Percentiles rank a stretch among this genome's conserved stretches.
phyloP scores from a whole-genome alignment of 2,888 invertebrate species.

The Patella pellucida region DNA sequence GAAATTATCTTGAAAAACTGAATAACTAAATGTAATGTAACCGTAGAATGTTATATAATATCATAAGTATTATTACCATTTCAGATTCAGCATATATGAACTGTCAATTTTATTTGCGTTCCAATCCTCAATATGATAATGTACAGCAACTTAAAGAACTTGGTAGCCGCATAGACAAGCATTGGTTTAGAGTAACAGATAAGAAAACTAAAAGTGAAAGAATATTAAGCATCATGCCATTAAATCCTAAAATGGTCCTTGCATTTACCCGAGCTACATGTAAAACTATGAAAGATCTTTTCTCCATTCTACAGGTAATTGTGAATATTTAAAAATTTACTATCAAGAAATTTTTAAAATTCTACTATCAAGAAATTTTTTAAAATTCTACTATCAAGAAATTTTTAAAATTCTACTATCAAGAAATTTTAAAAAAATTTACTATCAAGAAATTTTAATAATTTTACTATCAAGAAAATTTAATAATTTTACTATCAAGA shows the following conservation, averaged over 20 bases:
- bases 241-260: constrained; percentile 75
- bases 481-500: no score
- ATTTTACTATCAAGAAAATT: no score
- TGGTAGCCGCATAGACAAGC: constrained; percentile 86
- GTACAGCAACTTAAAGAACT: constrained; percentile 85
- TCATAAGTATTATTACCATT: constrained; percentile 24
- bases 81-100: constrained; percentile 78
- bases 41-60: not conserved
- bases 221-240: constrained; percentile 79
- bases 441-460: no score
- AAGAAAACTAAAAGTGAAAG: constrained; percentile 84
- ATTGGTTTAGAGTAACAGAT: constrained; percentile 92
- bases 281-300: constrained; percentile 82
- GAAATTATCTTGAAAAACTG: no score
- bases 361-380: no score
- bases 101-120: constrained; percentile 78
- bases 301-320: constrained; percentile 74
- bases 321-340: not conserved
- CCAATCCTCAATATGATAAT: constrained; percentile 80
- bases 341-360: no score
- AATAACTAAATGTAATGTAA: no score
- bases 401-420: no score
- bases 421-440: no score
- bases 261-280: constrained; percentile 79
- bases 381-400: no score